Conservation (phyloP, 2,888 invertebrate species). For the Alitta virens region DNA sequence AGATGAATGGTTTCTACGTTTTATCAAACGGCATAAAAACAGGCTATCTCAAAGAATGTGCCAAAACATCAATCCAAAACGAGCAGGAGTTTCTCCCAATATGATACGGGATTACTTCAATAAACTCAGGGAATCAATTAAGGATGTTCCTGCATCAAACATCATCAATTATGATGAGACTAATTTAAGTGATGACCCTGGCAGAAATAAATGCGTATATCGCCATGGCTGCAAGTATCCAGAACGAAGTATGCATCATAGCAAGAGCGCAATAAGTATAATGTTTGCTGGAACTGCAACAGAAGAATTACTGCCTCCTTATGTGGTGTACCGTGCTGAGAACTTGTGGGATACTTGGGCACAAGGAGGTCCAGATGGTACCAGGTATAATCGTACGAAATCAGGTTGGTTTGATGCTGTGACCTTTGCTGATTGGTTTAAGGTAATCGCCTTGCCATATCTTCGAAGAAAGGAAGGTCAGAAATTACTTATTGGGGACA, state of each 20-base stretch:
- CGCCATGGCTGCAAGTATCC: constrained; percentile 38
- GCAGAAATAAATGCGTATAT: not conserved
- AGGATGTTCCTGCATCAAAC: not conserved
- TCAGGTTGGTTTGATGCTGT: constrained; percentile 47
- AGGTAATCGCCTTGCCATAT: constrained; percentile 31
- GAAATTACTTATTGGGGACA: constrained; percentile 2
- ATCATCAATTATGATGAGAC: constrained; percentile 2
- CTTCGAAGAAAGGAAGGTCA: no score
- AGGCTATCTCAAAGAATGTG: not conserved
- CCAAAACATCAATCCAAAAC: not conserved
- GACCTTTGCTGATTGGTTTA: constrained; percentile 47
- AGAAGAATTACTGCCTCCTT: not conserved
- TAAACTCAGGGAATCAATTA: not conserved
- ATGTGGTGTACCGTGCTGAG: constrained; percentile 27
- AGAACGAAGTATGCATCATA: constrained; percentile 46
- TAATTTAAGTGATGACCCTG: not conserved
- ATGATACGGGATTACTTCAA: not conserved
- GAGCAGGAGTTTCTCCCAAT: not conserved
- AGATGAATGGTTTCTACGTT: not conserved
- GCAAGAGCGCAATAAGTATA: constrained; percentile 37
- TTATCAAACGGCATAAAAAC: not conserved
- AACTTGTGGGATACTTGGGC: constrained; percentile 55
- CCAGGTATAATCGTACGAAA: constrained; percentile 49
- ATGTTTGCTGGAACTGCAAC: not conserved
- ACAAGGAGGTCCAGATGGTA: constrained; percentile 48